Conservation (phyloP, 2,797 vertebrate species). For the Glossophaga mutica region DNA sequence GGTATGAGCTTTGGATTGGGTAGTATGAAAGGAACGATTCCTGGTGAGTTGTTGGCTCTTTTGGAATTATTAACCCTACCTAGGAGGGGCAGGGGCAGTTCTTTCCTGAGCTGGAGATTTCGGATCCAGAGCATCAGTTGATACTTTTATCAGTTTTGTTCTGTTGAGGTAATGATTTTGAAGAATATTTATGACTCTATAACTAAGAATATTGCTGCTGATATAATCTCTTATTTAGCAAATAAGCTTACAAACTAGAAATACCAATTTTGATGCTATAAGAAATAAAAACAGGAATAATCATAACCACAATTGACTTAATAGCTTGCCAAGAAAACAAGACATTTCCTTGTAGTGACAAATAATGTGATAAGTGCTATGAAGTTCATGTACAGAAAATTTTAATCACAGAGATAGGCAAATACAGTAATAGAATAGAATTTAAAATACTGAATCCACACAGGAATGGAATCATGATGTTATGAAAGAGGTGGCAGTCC, state of each 20-base stretch:
- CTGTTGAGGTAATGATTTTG: neutral
- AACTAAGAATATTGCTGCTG: neutral
- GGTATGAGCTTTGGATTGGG: neutral
- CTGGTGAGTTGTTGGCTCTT: neutral
- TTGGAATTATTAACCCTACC: neutral
- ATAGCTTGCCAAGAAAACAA: neutral
- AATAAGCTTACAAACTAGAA: slow-evolving; percentile 2
- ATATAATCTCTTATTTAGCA: neutral
- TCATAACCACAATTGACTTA: neutral
- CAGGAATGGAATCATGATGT: neutral
- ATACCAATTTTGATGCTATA: neutral
- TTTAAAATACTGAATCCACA: neutral
- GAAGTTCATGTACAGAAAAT: slow-evolving; percentile 1
- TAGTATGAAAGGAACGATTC: neutral
- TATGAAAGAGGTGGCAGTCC: neutral
- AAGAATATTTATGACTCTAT: neutral
- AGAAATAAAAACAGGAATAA: slow-evolving; percentile 33
- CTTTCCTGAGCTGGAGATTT: neutral
- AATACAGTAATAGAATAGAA: neutral
- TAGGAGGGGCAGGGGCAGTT: neutral
- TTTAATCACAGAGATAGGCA: neutral
- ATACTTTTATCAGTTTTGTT: neutral
- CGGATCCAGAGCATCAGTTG: neutral
- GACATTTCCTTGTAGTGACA: neutral
- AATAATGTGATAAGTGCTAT: neutral